phyloP scores from a whole-genome alignment of 1,140 invertebrate species.

The Copidosoma floridanum region DNA sequence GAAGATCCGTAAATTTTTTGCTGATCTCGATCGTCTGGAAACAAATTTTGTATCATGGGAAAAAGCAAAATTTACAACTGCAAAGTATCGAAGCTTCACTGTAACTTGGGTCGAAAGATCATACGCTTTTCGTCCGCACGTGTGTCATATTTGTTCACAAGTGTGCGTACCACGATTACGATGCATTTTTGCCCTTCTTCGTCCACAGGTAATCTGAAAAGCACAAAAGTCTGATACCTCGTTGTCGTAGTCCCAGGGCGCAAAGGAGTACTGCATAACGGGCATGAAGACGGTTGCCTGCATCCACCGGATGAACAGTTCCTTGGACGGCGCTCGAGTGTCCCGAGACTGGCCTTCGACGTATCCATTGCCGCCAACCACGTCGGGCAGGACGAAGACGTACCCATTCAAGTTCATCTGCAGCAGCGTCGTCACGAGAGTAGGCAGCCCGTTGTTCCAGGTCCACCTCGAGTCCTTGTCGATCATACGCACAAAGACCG shows the following conservation, averaged over 20 bases:
- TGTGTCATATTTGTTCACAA: no score
- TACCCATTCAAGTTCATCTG: conserved; percentile 84
- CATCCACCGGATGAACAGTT: conserved; percentile 89
- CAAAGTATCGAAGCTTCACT: no score
- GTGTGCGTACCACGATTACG: no score
- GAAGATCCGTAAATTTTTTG: conserved; percentile 66
- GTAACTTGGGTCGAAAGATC: no score
- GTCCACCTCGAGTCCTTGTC: conserved; percentile 83
- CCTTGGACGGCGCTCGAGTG: conserved; percentile 61
- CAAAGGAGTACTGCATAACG: conserved; percentile 81
- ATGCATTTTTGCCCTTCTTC: no score
- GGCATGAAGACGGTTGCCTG: conserved; percentile 86
- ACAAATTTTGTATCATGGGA: background rate
- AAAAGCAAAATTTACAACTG: no score
- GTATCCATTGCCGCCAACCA: conserved; percentile 89
- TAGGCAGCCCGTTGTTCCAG: conserved; percentile 73
- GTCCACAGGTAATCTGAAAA: no score
- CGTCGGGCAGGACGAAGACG: conserved; percentile 82
- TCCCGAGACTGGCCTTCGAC: conserved; percentile 52
- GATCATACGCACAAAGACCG: conserved; percentile 84
- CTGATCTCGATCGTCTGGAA: conserved; percentile 65
- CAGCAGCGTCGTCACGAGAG: conserved; percentile 77
- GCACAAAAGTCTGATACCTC: no score
- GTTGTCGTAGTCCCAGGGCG: conserved; percentile 83
- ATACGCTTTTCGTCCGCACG: no score